A percentile compares a stretch with the other conserved stretches of the same genome.
Conservation (phyloP, 2,797 vertebrate species). For the Lacerta agilis region DNA sequence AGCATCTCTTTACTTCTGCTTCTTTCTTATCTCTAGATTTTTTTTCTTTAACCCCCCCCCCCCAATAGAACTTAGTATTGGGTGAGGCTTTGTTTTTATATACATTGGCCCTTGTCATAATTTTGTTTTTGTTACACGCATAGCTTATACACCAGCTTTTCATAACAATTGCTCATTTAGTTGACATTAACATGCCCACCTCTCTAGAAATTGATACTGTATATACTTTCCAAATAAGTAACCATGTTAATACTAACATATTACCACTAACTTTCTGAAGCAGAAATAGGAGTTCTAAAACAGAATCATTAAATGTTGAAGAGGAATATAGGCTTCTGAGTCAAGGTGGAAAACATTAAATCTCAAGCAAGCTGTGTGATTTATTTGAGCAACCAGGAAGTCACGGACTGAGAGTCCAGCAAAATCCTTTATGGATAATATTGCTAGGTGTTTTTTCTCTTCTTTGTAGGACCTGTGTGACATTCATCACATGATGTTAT, state of each 20-base stretch:
- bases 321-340: not conserved
- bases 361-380: not conserved
- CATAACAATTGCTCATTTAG: not conserved
- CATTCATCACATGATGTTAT: too few species aligned
- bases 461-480: not conserved
- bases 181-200: not conserved
- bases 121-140: not conserved
- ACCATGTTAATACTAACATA: too few species aligned
- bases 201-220: too few species aligned
- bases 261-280: too few species aligned
- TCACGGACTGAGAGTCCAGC: not conserved
- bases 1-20: not conserved
- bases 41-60: too few species aligned
- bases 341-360: not conserved
- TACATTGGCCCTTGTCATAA: too few species aligned
- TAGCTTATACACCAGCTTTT: not conserved
- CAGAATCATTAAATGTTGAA: too few species aligned
- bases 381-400: slow-evolving; percentile 23
- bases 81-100: not conserved
- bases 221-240: too few species aligned
- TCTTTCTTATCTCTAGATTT: not conserved
- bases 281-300: too few species aligned
- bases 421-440: slow-evolving; percentile 27
- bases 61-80: not conserved
- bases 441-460: slow-evolving; percentile 38